Conservation (phyloP, 1,140 invertebrate genomes). For the Pseudomyrmex concolor region DNA sequence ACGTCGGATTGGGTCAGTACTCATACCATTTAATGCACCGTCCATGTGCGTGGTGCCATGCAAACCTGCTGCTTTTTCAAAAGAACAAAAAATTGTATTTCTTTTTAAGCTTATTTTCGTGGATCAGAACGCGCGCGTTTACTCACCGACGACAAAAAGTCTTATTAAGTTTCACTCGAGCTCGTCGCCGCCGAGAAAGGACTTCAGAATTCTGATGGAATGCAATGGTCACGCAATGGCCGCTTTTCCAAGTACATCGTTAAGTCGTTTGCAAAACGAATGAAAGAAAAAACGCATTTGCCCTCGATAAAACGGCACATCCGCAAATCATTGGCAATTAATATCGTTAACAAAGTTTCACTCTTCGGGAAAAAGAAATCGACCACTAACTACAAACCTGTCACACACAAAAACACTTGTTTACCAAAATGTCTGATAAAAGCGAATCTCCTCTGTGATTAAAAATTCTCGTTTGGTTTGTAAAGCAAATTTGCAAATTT, state of each 20-base stretch:
- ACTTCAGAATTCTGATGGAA: constrained; percentile 20
- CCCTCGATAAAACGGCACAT: neutral
- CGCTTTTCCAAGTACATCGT: constrained; percentile 18
- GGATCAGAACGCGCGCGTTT: neutral
- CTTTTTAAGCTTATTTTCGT: too few species aligned
- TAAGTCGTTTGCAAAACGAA: neutral
- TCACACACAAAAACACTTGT: too few species aligned
- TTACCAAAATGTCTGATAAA: too few species aligned
- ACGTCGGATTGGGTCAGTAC: constrained; percentile 53
- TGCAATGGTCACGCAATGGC: neutral
- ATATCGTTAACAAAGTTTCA: neutral
- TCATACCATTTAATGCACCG: constrained; percentile 15
- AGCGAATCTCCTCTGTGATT: too few species aligned
- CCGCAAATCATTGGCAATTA: neutral
- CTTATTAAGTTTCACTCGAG: constrained; percentile 37
- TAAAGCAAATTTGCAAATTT: too few species aligned
- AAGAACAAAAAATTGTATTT: too few species aligned
- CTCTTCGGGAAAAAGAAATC: neutral
- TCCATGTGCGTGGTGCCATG: constrained; percentile 27
- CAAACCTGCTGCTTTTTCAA: constrained; percentile 11
- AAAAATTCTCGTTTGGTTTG: too few species aligned
- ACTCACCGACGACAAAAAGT: constrained; percentile 18
- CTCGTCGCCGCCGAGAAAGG: constrained; percentile 18
- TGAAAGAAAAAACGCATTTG: constrained; percentile 2
- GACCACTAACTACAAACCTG: neutral